A percentile compares a stretch with the other conserved stretches of the same genome.
Evolutionary conservation across 2,797 vertebrate species (phyloP).

Genomic region (Etheostoma perlongum): DNA sequence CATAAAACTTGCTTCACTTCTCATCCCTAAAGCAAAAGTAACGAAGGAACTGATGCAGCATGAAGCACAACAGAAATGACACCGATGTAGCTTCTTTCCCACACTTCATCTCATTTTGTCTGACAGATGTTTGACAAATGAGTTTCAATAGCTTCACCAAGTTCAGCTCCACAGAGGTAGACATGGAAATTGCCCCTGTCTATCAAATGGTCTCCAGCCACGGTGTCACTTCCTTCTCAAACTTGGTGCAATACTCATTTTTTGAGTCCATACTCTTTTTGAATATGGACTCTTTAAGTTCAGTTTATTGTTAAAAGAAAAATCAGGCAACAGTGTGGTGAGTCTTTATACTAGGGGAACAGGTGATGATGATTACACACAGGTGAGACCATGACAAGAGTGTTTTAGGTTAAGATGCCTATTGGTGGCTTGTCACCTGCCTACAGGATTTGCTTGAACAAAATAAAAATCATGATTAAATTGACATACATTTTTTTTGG

Average conservation of each 20-base stretch:
- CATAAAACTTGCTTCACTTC: conserved; percentile 4
- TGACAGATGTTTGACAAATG: not conserved
- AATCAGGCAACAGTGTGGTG: no score
- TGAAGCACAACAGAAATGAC: conserved; percentile 26
- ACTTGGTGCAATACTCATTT: not conserved
- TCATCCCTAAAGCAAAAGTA: conserved; percentile 18
- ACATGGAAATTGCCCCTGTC: not conserved
- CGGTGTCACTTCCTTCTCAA: not conserved
- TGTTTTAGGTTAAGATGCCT: not conserved
- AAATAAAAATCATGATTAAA: not conserved
- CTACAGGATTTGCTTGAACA: not conserved
- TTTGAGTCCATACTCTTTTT: not conserved
- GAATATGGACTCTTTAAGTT: no score
- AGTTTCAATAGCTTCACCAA: not conserved
- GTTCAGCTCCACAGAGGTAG: not conserved
- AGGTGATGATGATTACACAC: no score
- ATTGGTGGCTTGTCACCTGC: not conserved
- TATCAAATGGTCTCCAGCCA: not conserved
- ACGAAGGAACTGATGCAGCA: conserved; percentile 13
- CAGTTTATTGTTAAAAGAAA: no score
- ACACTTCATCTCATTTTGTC: conserved; percentile 17
- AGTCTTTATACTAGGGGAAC: no score
- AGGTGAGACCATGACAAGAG: no score
- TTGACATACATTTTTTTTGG: not conserved
- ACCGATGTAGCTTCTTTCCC: not conserved